Evolutionary conservation across 2,888 invertebrate species (phyloP).

Genomic region (Synergus itoensis): DNA sequence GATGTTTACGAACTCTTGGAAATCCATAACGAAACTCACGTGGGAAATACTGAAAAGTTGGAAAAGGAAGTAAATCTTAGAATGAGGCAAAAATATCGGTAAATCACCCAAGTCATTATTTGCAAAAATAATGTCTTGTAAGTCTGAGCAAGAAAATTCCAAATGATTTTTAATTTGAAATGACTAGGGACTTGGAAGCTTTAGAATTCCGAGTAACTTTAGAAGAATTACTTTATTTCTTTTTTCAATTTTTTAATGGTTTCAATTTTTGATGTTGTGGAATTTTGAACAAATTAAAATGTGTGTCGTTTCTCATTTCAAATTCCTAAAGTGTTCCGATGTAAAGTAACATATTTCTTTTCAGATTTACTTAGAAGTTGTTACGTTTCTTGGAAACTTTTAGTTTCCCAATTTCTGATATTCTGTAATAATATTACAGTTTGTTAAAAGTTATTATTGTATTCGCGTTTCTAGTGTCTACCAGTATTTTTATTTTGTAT

Average conservation of each 20-base stretch:
- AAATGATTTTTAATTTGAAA: not conserved
- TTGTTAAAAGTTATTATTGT: not conserved
- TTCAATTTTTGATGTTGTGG: not conserved
- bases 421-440: slow-evolving; percentile 32
- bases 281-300: not conserved
- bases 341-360: not conserved
- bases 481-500: slow-evolving; percentile 16
- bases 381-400: not conserved
- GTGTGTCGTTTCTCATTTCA: not conserved
- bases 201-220: not conserved
- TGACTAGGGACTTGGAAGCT: not conserved
- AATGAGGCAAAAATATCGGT: not conserved
- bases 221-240: not conserved
- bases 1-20: slow-evolving; percentile 27
- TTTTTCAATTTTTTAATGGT: not conserved
- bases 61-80: not conserved
- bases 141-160: not conserved
- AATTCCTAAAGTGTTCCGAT: not conserved
- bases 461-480: not conserved
- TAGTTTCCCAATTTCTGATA: slow-evolving; percentile 10
- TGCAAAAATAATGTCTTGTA: not conserved
- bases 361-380: not conserved
- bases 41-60: slow-evolving; percentile 31
- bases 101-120: not conserved
- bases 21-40: slow-evolving; percentile 29